phyloP scores from a whole-genome alignment of 2,113 vertebrate species.

The Carassius carassius region DNA sequence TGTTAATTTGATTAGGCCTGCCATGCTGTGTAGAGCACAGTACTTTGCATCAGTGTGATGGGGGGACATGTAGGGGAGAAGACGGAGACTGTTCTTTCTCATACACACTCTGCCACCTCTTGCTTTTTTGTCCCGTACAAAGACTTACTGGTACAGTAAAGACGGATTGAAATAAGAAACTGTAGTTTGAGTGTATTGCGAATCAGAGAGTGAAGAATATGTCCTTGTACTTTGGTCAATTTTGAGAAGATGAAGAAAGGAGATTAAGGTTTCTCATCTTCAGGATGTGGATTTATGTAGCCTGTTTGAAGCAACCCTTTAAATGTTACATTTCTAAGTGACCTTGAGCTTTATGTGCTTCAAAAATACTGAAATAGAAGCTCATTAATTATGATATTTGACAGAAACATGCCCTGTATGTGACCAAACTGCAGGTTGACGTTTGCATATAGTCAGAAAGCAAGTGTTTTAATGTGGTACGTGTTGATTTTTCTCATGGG shows the following conservation, averaged over 20 bases:
- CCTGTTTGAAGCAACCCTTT: neutral
- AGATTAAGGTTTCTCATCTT: neutral
- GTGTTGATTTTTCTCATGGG: neutral
- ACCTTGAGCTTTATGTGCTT: constrained; percentile 13
- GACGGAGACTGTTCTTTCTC: constrained; percentile 47
- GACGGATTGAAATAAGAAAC: neutral
- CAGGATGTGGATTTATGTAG: neutral
- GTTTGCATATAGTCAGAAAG: neutral
- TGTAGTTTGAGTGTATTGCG: neutral
- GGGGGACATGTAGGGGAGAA: constrained; percentile 26
- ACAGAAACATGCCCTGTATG: neutral
- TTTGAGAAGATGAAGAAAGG: neutral
- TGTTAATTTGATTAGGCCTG: constrained; percentile 19
- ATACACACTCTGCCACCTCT: neutral
- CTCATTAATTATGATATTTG: neutral
- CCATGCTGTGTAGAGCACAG: neutral
- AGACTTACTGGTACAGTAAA: neutral
- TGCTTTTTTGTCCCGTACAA: neutral
- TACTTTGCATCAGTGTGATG: constrained; percentile 24
- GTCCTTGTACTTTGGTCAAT: neutral
- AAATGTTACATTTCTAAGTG: neutral
- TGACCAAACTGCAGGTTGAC: neutral
- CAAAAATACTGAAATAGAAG: constrained; percentile 13
- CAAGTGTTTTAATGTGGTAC: too few relatives aligned
- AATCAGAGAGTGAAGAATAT: neutral